Conservation (phyloP, 2,888 invertebrate species). For the Cyclophora albipunctata region DNA sequence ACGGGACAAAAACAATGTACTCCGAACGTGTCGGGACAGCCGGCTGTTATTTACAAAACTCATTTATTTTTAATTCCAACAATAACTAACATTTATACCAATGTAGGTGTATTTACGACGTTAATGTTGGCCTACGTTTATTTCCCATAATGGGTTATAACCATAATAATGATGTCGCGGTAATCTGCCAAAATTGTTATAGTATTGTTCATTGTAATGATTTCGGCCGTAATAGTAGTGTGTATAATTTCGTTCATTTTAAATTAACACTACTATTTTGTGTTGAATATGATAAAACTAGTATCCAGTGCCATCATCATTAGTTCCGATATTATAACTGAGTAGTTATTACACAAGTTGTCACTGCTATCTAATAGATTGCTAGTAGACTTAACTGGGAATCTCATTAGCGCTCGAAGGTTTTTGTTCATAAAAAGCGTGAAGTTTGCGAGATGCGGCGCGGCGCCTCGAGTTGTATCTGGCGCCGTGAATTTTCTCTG, state of each 20-base stretch:
- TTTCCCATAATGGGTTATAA: conserved; percentile 41
- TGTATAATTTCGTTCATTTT: too few relatives aligned
- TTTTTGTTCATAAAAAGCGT: conserved; percentile 35
- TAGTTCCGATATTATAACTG: conserved; percentile 6
- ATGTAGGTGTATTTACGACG: conserved; percentile 41
- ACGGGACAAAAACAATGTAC: conserved; percentile 44
- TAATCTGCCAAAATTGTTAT: conserved; percentile 37
- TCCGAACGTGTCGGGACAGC: conserved; percentile 24
- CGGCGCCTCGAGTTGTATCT: conserved; percentile 35
- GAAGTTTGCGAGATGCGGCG: conserved; percentile 28
- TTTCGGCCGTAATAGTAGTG: background rate
- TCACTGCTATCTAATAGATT: too few relatives aligned
- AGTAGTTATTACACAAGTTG: background rate
- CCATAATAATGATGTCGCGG: conserved; percentile 32
- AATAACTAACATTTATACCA: conserved; percentile 2
- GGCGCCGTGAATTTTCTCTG: conserved; percentile 52
- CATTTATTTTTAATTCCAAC: conserved; percentile 12
- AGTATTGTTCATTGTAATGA: conserved; percentile 20
- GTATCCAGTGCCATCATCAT: too few relatives aligned
- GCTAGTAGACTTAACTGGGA: conserved; percentile 11
- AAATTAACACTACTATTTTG: too few relatives aligned
- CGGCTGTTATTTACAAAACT: conserved; percentile 6
- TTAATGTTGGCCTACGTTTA: conserved; percentile 38
- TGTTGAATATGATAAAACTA: too few relatives aligned
- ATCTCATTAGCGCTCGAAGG: conserved; percentile 31